Base-by-base conservation (phyloP, 2,113 vertebrate genomes). In the Theropithecus gelada region DNA sequence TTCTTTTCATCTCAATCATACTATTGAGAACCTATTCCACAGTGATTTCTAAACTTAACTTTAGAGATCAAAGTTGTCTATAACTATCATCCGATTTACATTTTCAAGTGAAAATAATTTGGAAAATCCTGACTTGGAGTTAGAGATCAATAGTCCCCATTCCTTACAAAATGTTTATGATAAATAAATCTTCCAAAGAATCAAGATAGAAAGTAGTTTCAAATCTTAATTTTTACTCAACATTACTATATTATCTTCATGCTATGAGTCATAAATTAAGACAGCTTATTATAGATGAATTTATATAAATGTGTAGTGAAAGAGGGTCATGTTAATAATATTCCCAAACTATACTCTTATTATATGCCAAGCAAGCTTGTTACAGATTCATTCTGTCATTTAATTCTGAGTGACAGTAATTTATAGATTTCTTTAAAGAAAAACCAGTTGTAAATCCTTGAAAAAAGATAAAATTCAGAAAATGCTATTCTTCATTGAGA, bases 221-320 rank as follows among this genome's bases (percentile, higher is more conserved):
- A 90, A 89, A 35, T 91, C 1, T 16, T n/a, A 64, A 86, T 38
- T 92, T 97, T 88, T 91, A 88, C 66, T 93, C 25, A 59, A 1
- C 40, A 57, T 86, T 68, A 40, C 64, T 76, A 38, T 75, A 16
- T 45, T 64, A 85, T 66, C 16, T 88, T 92, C 50, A 86, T 86
- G 38, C 48, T 72, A n/a, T 50, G 17, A 72, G 13, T 27, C 78
- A 64, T 61, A 78, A 64, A 64, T 81, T 27, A 66, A 78, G 22
- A n/a, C 32, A 89, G 11, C 20, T 59, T 92, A 72, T 94, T 93
- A 96, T 25, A 95, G 40, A 57, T 85, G 13, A 82, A 85, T 95
- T 90, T 68, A 94, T 94, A 45, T 23, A 95, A 97, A 95, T 91
- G 11, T 27, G 35, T 61, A 84, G 23, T 43, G 84, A 61, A 68